A percentile compares a stretch with the other conserved stretches of the same genome.
These are phyloP conservation scores for Linyphia triangularis DNA, from an alignment of 2,888 invertebrate genomes.

Conservation along the genomic window DNA sequence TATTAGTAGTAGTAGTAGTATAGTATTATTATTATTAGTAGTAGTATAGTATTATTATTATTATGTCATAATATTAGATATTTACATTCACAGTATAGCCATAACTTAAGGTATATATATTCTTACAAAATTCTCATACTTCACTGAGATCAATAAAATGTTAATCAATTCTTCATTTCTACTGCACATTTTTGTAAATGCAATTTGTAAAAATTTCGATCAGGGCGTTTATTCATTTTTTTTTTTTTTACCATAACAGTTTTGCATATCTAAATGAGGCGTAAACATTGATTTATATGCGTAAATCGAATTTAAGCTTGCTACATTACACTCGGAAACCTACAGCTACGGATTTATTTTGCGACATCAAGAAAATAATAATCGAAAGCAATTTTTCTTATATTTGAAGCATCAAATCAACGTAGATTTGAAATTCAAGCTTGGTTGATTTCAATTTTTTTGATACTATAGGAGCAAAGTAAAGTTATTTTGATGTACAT, in stretches of 20 bases:
- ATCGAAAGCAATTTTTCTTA: neutral
- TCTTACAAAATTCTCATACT: too few relatives aligned
- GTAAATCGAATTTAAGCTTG: neutral
- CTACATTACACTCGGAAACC: neutral
- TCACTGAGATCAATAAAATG: too few relatives aligned
- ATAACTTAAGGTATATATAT: too few relatives aligned
- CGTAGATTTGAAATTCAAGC: neutral
- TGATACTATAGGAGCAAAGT: too few relatives aligned
- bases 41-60: too few relatives aligned
- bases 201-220: neutral
- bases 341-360: neutral
- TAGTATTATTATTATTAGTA: too few relatives aligned
- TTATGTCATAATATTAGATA: too few relatives aligned
- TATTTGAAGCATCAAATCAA: neutral
- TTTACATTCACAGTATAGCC: too few relatives aligned
- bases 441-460: neutral
- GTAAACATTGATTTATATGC: neutral
- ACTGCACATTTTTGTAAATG: neutral
- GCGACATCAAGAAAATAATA: slow-evolving; percentile 3
- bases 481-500: too few relatives aligned
- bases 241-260: neutral
- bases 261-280: neutral
- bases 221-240: neutral
- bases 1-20: too few relatives aligned
- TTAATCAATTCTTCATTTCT: neutral